Percentiles rank a stretch among this genome's conserved stretches.
phyloP scores from a whole-genome alignment of 2,888 invertebrate species.

The Ariolimax columbianus region DNA sequence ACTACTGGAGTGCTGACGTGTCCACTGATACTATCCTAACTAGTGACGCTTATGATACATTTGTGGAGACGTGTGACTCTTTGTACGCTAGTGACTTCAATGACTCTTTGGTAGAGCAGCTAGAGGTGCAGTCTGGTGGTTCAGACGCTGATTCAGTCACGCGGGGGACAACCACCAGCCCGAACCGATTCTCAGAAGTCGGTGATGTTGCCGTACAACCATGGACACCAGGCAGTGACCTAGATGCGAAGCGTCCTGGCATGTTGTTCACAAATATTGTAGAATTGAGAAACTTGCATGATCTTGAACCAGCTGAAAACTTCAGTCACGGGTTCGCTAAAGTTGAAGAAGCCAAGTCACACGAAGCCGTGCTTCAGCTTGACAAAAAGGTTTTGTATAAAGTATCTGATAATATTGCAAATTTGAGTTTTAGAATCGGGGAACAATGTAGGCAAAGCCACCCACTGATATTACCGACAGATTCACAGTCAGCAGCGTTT shows the following conservation, averaged over 20 bases:
- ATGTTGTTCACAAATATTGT: neutral
- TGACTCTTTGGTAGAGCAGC: neutral
- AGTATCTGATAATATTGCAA: slow-evolving; percentile 35
- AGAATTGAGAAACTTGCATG: neutral
- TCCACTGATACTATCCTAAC: slow-evolving; percentile 36
- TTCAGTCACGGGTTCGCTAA: neutral
- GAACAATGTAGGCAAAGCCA: neutral
- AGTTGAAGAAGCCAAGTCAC: neutral
- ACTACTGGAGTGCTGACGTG: slow-evolving; percentile 36
- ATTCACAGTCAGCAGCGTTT: neutral
- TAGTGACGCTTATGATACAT: slow-evolving; percentile 11
- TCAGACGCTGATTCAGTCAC: neutral
- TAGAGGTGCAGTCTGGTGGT: neutral
- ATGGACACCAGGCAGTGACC: neutral
- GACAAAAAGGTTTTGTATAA: slow-evolving; percentile 22
- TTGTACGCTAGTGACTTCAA: slow-evolving; percentile 31
- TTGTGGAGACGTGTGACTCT: slow-evolving; percentile 38
- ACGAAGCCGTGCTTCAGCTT: too few relatives aligned
- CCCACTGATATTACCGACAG: neutral
- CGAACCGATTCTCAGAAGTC: neutral
- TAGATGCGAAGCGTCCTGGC: too few relatives aligned
- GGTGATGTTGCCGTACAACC: neutral
- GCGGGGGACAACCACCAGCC: neutral
- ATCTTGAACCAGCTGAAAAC: neutral
- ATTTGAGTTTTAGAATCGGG: neutral